phyloP scores from a whole-genome alignment of 2,888 invertebrate species.

The Stomorhina lunata region DNA sequence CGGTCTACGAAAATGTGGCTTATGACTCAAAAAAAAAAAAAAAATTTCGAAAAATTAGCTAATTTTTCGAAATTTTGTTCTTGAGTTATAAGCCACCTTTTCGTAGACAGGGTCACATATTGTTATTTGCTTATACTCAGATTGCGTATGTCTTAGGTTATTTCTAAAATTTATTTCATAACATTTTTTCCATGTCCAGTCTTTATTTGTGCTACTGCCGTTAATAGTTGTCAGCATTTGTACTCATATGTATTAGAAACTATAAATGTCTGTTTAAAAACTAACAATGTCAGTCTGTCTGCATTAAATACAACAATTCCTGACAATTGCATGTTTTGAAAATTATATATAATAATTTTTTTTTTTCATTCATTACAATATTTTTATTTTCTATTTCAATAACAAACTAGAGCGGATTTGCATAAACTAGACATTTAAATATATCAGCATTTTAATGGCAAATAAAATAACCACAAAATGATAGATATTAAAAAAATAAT shows the following conservation, averaged over 20 bases:
- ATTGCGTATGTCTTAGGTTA: too few relatives aligned
- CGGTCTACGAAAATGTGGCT: too few relatives aligned
- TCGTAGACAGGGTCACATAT: too few relatives aligned
- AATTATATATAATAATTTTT: constrained; percentile 2
- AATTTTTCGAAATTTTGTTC: too few relatives aligned
- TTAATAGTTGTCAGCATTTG: neutral
- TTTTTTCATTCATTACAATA: neutral
- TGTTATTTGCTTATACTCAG: too few relatives aligned
- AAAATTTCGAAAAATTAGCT: too few relatives aligned
- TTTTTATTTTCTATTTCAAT: constrained; percentile 34
- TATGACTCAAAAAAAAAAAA: too few relatives aligned
- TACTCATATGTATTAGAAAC: neutral
- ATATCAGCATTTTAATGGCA: neutral
- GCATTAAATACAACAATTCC: neutral
- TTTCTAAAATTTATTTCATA: too few relatives aligned
- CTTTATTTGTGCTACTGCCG: neutral
- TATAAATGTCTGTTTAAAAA: neutral
- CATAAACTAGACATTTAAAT: constrained; percentile 22
- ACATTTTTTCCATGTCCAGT: neutral
- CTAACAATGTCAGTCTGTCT: neutral
- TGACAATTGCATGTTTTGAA: constrained; percentile 34
- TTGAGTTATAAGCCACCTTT: too few relatives aligned
- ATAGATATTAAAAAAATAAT: neutral
- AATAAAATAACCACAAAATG: neutral
- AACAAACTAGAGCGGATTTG: constrained; percentile 53